Evolutionary conservation across 2,113 vertebrate genomes (phyloP).

Genomic region (Xyliphius kryptos): DNA sequence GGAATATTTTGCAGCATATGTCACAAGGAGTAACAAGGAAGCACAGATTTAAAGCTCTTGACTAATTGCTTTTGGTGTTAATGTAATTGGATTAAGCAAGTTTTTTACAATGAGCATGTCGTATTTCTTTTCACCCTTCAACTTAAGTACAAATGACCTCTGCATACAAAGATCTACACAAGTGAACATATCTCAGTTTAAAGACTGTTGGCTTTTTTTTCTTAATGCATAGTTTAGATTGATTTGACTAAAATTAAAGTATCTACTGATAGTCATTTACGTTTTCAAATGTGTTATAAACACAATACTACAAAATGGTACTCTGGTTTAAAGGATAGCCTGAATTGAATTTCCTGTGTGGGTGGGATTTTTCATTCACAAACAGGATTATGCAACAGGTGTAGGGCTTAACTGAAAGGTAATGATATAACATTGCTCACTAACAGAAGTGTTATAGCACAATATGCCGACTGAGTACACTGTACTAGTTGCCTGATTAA

Average conservation of each 20-base stretch:
- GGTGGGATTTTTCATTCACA: too few relatives aligned
- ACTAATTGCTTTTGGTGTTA: slow-evolving; percentile 4
- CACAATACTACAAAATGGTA: too few relatives aligned
- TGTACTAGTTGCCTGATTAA: too few relatives aligned
- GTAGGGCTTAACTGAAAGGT: too few relatives aligned
- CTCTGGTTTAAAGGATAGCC: too few relatives aligned
- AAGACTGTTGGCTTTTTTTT: background rate
- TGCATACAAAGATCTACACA: slow-evolving; percentile 1
- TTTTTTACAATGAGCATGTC: slow-evolving; percentile 9
- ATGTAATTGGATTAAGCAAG: slow-evolving; percentile 18
- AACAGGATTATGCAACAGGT: too few relatives aligned
- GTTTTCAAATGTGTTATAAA: too few relatives aligned
- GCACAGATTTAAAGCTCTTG: slow-evolving; percentile 8
- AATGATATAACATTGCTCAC: too few relatives aligned
- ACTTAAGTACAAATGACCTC: slow-evolving; percentile 5
- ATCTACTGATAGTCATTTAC: too few relatives aligned
- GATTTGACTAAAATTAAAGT: background rate
- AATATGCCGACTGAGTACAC: too few relatives aligned
- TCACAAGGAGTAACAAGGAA: slow-evolving; percentile 45
- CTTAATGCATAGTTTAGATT: background rate
- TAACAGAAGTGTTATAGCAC: too few relatives aligned
- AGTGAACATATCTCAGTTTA: background rate
- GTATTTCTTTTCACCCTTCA: background rate
- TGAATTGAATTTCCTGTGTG: too few relatives aligned
- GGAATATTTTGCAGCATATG: slow-evolving; percentile 46